These are phyloP conservation scores for Scaptomyza polygonia DNA, from an alignment of 2,888 invertebrate species.

Conservation along the genomic window DNA sequence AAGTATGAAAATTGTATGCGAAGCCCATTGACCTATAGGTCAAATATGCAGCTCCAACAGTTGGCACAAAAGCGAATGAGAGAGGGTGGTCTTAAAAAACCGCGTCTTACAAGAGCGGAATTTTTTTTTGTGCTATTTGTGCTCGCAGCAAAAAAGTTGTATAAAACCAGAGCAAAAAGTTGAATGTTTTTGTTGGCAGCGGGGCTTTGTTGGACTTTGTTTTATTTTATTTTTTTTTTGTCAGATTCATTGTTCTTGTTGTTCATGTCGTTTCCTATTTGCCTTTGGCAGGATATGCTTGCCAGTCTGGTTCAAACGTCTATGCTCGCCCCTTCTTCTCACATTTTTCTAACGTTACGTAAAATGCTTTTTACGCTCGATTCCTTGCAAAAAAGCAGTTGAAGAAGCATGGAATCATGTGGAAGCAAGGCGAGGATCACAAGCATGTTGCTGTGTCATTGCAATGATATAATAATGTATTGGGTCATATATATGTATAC, in stretches of 20 bases:
- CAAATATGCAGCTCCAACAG: slow-evolving; percentile 43
- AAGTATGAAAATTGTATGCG: slow-evolving; percentile 6
- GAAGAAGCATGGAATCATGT: background rate
- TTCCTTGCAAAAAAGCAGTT: slow-evolving; percentile 29
- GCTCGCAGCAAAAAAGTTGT: slow-evolving; percentile 8
- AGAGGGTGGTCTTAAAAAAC: slow-evolving; percentile 4
- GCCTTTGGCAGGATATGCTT: slow-evolving; percentile 57
- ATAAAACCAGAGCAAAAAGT: slow-evolving; percentile 57
- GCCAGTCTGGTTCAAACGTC: slow-evolving; percentile 35
- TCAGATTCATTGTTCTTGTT: slow-evolving; percentile 30
- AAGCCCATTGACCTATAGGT: slow-evolving; percentile 35
- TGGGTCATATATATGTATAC: slow-evolving; percentile 37
- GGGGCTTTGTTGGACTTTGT: slow-evolving; percentile 8
- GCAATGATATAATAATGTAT: slow-evolving; percentile 79
- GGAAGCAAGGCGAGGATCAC: slow-evolving; percentile 28
- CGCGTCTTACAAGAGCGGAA: background rate
- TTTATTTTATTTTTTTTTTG: slow-evolving; percentile 23
- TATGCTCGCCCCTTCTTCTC: slow-evolving; percentile 10
- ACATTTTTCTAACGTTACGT: slow-evolving; percentile 41
- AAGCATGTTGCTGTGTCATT: slow-evolving; percentile 70
- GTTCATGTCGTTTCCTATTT: slow-evolving; percentile 53
- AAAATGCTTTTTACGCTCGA: slow-evolving; percentile 58
- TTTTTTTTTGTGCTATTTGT: slow-evolving; percentile 8
- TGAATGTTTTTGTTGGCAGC: slow-evolving; percentile 36
- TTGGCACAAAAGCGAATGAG: slow-evolving; percentile 29